Evolutionary conservation across 2,113 vertebrate genomes (phyloP), one percentile per base, ranked within the genome.

Genomic region (Tupaia chinensis): DNA sequence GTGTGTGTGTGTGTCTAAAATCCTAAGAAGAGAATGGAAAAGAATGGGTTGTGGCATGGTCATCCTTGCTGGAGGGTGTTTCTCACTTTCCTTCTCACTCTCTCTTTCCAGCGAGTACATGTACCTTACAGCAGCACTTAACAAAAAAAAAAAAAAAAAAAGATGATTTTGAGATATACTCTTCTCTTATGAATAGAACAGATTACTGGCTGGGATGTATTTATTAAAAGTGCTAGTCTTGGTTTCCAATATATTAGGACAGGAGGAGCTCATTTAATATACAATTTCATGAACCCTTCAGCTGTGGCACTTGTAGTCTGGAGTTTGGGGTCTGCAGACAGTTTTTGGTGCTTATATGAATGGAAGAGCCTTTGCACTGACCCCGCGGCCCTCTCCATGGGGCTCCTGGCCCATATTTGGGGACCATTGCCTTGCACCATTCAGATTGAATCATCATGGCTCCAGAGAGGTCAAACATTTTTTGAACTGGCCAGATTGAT

Each of bases 181-280:
- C 16, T 65, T 66, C 56, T 94, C 12, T 63, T 73, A 13, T 76
- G 54, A 63, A 61, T 66, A 91, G 86, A 32, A 70, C 70, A 94
- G 78, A 70, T 58, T 68, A 29, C 63, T 76, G 69, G 77, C 19
- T 83, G 23, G 32, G 9, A 0, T 44, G 1, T 73, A 25, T 86
- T 93, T 74, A 87, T 85, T 92, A 32, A 82, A 91, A 91, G 20
- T 19, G 7, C 65, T 70, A 44, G 34, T 44, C 9, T 80, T 69
- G 80, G 23, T 73, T 85, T 90, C 11, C 20, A 74, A 14, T 14
- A 60, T 72, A 91, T 89, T 80, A 72, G 65, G 92, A 73, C 19
- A 17, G 16, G 34, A 87, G 16, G 89, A 29, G 82, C 9, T 94
- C 22, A 78, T 80, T 92, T 87, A 86, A 77, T n/a, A 74, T 63